A percentile compares a stretch with the other conserved stretches of the same genome.
These are phyloP conservation scores for Cyrtorhinus lividipennis DNA, from an alignment of 1,140 invertebrate species.

Conservation along the genomic window DNA sequence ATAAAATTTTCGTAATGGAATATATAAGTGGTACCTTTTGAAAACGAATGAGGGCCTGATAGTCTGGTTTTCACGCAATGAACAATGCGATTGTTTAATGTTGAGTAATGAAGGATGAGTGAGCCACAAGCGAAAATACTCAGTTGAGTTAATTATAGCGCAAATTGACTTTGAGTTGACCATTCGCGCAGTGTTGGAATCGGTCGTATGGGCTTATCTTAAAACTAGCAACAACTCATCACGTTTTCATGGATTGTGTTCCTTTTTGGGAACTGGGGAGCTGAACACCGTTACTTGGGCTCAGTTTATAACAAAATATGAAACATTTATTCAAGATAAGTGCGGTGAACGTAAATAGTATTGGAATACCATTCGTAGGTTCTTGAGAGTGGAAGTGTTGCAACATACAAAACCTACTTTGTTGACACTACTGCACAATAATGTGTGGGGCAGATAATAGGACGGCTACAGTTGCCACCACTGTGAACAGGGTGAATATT, in stretches of 20 bases:
- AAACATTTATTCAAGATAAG: neutral
- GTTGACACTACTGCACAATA: constrained; percentile 63
- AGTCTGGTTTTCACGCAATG: too few species aligned
- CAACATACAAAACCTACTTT: neutral
- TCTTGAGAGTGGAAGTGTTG: neutral
- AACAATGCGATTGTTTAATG: too few species aligned
- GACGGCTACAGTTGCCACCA: constrained; percentile 88
- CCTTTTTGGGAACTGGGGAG: neutral
- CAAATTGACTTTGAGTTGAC: too few species aligned
- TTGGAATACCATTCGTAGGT: neutral
- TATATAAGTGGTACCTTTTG: too few species aligned
- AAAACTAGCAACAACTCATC: neutral
- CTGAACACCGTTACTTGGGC: neutral
- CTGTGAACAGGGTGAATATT: constrained; percentile 90
- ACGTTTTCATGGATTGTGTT: neutral
- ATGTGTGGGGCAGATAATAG: constrained; percentile 88
- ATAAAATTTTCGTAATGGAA: too few species aligned
- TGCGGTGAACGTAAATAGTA: neutral
- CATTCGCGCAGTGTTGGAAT: neutral
- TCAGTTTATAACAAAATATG: neutral
- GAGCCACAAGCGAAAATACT: too few species aligned
- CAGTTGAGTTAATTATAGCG: too few species aligned
- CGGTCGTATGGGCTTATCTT: neutral
- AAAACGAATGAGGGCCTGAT: too few species aligned
- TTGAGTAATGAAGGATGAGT: too few species aligned